Conservation (phyloP, 2,888 invertebrate species). For the Syrista parreyssii region DNA sequence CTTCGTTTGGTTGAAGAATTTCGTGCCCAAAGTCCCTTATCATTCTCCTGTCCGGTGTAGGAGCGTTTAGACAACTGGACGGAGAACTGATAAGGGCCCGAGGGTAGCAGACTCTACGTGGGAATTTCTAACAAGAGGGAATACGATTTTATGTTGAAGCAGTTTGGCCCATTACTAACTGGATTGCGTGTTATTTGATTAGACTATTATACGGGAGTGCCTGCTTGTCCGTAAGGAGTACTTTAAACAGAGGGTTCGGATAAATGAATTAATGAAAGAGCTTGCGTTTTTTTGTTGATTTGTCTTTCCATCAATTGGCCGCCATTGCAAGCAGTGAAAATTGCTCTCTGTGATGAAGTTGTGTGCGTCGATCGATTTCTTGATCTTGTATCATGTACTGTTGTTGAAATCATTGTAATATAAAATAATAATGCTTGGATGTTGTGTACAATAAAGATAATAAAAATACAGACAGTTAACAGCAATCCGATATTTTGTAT, state of each 20-base stretch:
- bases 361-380: not conserved
- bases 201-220: not conserved
- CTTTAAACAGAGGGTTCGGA: not conserved
- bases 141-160: not conserved
- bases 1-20: constrained; percentile 6
- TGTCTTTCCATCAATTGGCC: not conserved
- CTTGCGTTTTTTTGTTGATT: not conserved
- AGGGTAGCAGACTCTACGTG: constrained; percentile 71
- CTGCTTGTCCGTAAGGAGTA: not conserved
- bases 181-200: not conserved
- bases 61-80: constrained; percentile 83
- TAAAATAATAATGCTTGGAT: not conserved
- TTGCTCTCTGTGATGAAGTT: not conserved
- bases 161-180: not conserved
- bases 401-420: not conserved
- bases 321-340: not conserved
- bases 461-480: not conserved
- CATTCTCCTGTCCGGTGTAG: constrained; percentile 93
- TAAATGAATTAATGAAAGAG: not conserved
- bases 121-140: constrained; percentile 19
- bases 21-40: constrained; percentile 79
- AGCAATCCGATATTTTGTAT: not conserved
- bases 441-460: not conserved
- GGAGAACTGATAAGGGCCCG: constrained; percentile 99
- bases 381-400: not conserved